Conservation (phyloP, 1,140 invertebrate species). For the Helicoverpa zea region DNA sequence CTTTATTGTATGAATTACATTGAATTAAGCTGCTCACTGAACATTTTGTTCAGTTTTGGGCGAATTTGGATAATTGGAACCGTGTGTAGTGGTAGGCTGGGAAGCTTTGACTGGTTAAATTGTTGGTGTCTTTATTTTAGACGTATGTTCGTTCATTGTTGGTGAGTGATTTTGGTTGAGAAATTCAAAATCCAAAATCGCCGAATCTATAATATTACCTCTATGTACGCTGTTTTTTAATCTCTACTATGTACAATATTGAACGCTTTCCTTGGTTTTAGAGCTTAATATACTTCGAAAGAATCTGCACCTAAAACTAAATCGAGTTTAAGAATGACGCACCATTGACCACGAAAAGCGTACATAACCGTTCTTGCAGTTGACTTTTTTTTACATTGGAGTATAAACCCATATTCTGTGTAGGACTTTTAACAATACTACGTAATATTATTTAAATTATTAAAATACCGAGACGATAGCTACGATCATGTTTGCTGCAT, state of each 20-base stretch:
- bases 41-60: constrained; percentile 18
- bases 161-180: too few relatives aligned
- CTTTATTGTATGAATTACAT: constrained; percentile 57
- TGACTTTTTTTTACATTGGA: constrained; percentile 10
- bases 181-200: too few relatives aligned
- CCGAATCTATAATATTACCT: too few relatives aligned
- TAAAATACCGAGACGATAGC: too few relatives aligned
- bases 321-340: constrained; percentile 14
- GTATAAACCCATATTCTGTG: not conserved
- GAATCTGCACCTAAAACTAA: not conserved
- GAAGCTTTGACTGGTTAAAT: not conserved
- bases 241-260: too few relatives aligned
- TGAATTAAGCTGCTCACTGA: constrained; percentile 13
- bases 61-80: not conserved
- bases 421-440: not conserved
- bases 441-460: too few relatives aligned
- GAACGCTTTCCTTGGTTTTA: not conserved
- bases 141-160: not conserved
- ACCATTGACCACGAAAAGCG: constrained; percentile 25
- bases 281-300: not conserved
- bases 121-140: not conserved
- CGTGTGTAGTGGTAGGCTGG: not conserved
- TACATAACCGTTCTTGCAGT: constrained; percentile 3
- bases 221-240: too few relatives aligned
- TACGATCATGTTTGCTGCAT: too few relatives aligned